Evolutionary conservation across 2,888 invertebrate genomes (phyloP).

Genomic region (Leucophenga maculata): DNA sequence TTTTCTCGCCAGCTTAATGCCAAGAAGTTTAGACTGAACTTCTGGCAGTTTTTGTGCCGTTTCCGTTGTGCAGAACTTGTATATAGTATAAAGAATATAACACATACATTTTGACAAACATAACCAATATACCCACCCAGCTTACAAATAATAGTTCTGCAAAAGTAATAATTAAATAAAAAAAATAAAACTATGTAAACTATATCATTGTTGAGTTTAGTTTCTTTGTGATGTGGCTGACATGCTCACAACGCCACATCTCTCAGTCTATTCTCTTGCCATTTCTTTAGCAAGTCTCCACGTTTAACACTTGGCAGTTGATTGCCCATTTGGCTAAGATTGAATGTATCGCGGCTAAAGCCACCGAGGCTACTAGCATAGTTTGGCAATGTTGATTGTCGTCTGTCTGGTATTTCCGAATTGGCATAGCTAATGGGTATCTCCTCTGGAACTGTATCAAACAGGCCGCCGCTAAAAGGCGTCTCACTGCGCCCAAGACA

Average conservation of each 20-base stretch:
- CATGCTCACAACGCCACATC: neutral
- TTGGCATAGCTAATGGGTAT: neutral
- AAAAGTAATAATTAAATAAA: neutral
- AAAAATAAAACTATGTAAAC: neutral
- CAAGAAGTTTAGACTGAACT: no score
- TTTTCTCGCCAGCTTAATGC: no score
- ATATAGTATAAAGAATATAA: no score
- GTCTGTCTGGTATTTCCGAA: no score
- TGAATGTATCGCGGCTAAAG: conserved; percentile 30
- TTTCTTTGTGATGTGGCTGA: no score
- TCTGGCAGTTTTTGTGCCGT: no score
- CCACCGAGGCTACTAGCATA: neutral
- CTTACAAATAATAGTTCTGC: no score
- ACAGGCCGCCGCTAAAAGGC: neutral
- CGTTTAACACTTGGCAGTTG: conserved; percentile 40
- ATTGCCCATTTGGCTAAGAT: conserved; percentile 40
- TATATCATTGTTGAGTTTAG: neutral
- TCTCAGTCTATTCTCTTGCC: conserved; percentile 29
- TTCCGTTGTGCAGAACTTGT: no score
- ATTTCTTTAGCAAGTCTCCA: conserved; percentile 42
- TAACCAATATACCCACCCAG: no score
- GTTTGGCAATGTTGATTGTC: neutral
- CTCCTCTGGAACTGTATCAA: neutral
- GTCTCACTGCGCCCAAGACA: neutral
- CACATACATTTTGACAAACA: no score